Evolutionary conservation across 2,797 vertebrate genomes (phyloP), one percentile per base, ranked within the genome.

Genomic region (Melanogrammus aeglefinus): DNA sequence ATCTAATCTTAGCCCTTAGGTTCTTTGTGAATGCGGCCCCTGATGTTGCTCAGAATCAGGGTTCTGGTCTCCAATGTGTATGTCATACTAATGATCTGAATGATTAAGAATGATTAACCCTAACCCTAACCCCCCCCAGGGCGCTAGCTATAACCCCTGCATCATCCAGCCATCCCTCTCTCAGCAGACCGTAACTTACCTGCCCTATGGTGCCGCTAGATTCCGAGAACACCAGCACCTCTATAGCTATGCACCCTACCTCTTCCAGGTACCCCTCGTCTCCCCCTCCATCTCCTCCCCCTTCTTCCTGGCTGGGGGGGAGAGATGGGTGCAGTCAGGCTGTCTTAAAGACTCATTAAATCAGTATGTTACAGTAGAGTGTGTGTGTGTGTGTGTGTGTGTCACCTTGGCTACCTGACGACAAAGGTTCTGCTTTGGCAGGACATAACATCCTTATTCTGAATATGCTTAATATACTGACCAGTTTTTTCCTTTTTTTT

Each of bases 131-230:
- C n/a, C n/a, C 57, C 76, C 38, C 85, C 73, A 36, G 13, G 93
- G 93, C 91, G 92, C 10, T 92, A 91, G 88, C 88, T 91, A 90
- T 86, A 92, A 94, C 77, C 92, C 91, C 0, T 92, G 66, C 83
- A 77, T 92, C 77, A 90, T 89, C 87, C 92, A 93, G 91, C 89
- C 87, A 86, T 92, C 91, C 74, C 85, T 93, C 76, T 92, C 91
- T 85, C 89, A 88, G 86, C 90, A 90, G 86, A 93, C 87, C 33
- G 85, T 92, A 75, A 90, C 91, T 74, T 88, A 87, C 83, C 84
- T 91, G 57, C 90, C 91, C 24, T 83, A 81, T 82, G 85, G 84
- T 76, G 81, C 84, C 16, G 2, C 92, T 87, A 90, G 85, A 85
- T 83, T 91, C 86, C 86, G 72, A 1, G 73, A 81, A 27, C 75